Evolutionary conservation across 2,797 vertebrate genomes (phyloP).

Genomic region (Picus viridis): DNA sequence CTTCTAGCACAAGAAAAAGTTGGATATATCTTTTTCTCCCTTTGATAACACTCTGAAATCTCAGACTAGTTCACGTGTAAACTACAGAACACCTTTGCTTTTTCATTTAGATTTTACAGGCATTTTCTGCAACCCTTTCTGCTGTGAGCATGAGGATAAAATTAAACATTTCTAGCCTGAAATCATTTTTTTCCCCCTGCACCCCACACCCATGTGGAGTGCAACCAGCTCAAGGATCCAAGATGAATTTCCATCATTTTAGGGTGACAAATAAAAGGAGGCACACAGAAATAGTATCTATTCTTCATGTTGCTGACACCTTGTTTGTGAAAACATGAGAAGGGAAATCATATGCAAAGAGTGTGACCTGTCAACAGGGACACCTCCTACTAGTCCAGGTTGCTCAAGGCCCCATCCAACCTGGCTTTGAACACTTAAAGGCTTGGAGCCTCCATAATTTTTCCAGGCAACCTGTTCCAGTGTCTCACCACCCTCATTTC

Average conservation of each 20-base stretch:
- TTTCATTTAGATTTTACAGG: background rate
- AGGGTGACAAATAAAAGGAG: background rate
- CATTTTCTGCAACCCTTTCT: background rate
- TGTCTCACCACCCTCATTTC: too few relatives aligned
- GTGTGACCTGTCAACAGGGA: background rate
- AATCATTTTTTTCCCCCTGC: background rate
- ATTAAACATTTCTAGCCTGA: background rate
- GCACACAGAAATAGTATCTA: background rate
- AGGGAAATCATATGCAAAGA: background rate
- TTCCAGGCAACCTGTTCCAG: too few relatives aligned
- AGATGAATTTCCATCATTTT: background rate
- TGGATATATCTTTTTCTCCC: background rate
- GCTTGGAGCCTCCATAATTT: too few relatives aligned
- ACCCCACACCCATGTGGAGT: accelerated
- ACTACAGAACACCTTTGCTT: background rate
- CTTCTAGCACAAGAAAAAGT: background rate
- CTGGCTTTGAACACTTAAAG: too few relatives aligned
- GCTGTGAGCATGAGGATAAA: background rate
- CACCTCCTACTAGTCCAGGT: too few relatives aligned
- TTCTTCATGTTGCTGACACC: background rate
- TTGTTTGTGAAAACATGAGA: conserved; percentile 19
- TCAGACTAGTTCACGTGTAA: background rate
- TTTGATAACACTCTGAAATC: background rate
- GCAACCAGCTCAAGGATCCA: background rate
- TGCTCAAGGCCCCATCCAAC: too few relatives aligned